These are phyloP conservation scores for Lutra lutra DNA, from an alignment of 2,797 vertebrate genomes.

Conservation along the genomic window DNA sequence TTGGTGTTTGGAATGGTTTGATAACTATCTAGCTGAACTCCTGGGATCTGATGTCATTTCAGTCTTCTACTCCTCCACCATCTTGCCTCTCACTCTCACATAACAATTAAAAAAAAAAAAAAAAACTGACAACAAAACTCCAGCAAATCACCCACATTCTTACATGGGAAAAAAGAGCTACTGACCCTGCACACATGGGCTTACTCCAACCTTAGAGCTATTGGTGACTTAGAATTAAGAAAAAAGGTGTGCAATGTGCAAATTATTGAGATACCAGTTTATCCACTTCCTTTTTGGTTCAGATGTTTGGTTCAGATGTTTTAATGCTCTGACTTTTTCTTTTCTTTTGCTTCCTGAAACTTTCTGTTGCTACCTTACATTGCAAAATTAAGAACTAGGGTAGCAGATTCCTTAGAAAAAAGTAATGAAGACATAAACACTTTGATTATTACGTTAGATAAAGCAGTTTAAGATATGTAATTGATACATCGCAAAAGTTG, in stretches of 20 bases:
- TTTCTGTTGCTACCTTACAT: background rate
- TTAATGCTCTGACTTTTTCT: background rate
- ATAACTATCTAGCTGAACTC: no score
- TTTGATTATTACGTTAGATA: background rate
- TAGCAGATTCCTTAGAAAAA: background rate
- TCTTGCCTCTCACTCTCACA: no score
- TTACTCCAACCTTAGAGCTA: background rate
- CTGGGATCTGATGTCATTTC: no score
- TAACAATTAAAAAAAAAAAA: no score
- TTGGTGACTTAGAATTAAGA: background rate
- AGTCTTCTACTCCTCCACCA: no score
- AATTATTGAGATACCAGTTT: background rate
- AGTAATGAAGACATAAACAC: background rate
- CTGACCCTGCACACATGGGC: accelerated
- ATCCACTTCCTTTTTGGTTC: background rate
- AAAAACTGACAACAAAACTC: background rate
- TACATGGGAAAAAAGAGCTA: background rate
- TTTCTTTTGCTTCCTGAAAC: background rate
- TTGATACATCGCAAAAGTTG: background rate
- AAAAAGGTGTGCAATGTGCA: background rate
- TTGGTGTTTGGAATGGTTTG: no score
- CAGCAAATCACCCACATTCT: background rate
- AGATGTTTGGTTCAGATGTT: background rate
- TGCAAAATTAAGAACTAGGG: background rate
- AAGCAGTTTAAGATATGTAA: background rate